phyloP scores from a whole-genome alignment of 2,113 vertebrate species.

The Erythrolamprus reginae region DNA sequence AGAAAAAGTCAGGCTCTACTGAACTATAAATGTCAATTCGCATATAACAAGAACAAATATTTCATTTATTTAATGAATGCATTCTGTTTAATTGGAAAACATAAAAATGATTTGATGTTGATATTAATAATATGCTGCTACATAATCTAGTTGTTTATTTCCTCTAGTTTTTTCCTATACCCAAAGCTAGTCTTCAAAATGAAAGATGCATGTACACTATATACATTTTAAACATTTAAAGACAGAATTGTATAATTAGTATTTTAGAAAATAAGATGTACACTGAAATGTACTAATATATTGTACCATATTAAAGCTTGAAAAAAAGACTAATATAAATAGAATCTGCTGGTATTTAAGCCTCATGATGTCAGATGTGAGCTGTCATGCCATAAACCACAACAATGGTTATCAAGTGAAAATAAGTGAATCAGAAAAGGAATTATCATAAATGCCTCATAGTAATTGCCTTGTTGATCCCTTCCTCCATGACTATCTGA shows the following conservation, averaged over 20 bases:
- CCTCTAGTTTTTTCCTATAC: constrained; percentile 35
- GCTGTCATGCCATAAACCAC: background rate
- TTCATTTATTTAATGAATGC: constrained; percentile 34
- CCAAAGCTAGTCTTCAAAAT: constrained; percentile 33
- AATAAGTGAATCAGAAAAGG: background rate
- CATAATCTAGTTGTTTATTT: constrained; percentile 35
- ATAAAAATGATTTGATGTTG: constrained; percentile 46
- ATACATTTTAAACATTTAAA: background rate
- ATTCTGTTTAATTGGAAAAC: constrained; percentile 39
- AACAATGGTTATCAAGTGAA: background rate
- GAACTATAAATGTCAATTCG: constrained; percentile 26
- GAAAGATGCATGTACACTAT: background rate
- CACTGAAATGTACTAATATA: background rate
- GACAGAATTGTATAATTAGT: background rate
- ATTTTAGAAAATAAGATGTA: background rate
- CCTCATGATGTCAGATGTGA: background rate
- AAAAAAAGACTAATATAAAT: background rate
- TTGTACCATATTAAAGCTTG: background rate
- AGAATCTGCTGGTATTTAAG: background rate
- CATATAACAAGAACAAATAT: constrained; percentile 2
- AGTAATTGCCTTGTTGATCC: background rate
- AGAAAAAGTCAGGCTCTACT: background rate
- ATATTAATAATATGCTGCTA: constrained; percentile 31
- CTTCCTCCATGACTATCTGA: background rate
- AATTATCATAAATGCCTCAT: background rate